Percentiles rank a stretch among this genome's conserved stretches.
Evolutionary conservation across 2,113 vertebrate species (phyloP).

Genomic region (Aix galericulata): DNA sequence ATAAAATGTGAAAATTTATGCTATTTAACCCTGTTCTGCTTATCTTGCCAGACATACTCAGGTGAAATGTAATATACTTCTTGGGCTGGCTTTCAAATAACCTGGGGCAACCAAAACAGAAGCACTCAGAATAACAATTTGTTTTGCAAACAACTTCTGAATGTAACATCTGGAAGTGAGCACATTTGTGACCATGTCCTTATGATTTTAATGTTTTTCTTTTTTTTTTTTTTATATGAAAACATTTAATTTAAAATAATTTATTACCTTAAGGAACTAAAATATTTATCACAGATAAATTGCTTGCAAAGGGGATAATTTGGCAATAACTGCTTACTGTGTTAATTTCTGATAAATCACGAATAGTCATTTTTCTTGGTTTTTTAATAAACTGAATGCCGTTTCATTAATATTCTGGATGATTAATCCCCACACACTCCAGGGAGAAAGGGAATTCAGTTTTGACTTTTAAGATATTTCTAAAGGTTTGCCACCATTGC

Average conservation of each 20-base stretch:
- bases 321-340: not conserved
- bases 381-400: not conserved
- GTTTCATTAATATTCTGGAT: not conserved
- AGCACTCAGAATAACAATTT: not conserved
- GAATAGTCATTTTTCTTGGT: not conserved
- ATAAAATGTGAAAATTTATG: not conserved
- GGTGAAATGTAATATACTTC: not conserved
- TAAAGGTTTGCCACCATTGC: not conserved
- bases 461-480: not conserved
- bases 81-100: not conserved
- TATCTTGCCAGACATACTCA: not conserved
- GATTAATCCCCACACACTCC: not conserved
- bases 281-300: not conserved
- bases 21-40: not conserved
- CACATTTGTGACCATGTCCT: fast-evolving
- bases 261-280: not conserved
- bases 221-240: not conserved
- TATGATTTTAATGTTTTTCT: not conserved
- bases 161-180: not conserved
- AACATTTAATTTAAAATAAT: not conserved
- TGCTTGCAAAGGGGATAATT: not conserved
- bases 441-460: not conserved
- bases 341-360: not conserved
- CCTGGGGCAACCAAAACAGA: not conserved
- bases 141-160: not conserved